Conservation (phyloP, 1,140 invertebrate species). For the Zeugodacus cucurbitae region DNA sequence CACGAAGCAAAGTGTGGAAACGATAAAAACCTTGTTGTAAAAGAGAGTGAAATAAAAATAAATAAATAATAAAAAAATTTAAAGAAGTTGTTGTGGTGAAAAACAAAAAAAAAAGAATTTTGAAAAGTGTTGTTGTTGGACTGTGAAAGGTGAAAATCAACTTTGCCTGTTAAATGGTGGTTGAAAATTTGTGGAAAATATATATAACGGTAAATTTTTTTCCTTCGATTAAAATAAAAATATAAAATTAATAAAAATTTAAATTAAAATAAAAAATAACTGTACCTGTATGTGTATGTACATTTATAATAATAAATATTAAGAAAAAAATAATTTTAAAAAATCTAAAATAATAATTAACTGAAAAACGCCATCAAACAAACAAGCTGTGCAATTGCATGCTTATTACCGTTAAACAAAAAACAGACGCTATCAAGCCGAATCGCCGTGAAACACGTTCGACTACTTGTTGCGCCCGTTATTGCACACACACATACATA, state of each 20-base stretch:
- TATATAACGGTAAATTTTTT: too few species aligned
- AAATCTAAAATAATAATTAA: neutral
- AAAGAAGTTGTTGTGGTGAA: neutral
- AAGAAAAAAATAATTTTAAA: neutral
- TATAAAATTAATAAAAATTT: neutral
- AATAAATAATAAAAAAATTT: neutral
- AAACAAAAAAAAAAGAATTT: neutral
- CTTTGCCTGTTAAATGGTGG: neutral
- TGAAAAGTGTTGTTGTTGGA: neutral
- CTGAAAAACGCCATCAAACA: neutral
- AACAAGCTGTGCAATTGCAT: neutral
- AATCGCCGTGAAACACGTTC: neutral
- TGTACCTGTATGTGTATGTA: neutral
- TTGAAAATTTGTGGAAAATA: neutral
- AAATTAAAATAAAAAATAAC: neutral
- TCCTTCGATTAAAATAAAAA: neutral
- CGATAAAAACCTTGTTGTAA: neutral
- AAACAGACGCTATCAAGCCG: neutral
- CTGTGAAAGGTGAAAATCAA: neutral
- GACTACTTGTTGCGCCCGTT: neutral
- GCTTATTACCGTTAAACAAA: constrained; percentile 6
- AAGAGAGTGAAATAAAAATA: neutral
- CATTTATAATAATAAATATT: neutral
- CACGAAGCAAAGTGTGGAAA: neutral
- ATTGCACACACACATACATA: neutral